Evolutionary conservation across 2,113 vertebrate species (phyloP).

Genomic region (Perca fluviatilis): DNA sequence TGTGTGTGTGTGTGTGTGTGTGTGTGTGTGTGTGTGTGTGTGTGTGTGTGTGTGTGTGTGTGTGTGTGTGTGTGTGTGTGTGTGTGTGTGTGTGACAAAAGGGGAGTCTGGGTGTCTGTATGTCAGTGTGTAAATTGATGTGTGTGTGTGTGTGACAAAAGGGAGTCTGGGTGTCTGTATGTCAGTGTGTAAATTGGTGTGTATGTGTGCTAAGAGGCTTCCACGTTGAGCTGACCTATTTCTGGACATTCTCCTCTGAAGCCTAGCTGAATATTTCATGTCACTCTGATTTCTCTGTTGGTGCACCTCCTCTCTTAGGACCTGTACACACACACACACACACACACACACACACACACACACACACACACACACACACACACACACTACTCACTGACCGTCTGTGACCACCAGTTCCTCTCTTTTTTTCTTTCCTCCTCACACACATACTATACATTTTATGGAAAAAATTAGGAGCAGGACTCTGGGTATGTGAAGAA

Average conservation of each 20-base stretch:
- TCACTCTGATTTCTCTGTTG: constrained; percentile 76
- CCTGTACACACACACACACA: constrained; percentile 43
- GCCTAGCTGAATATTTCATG: constrained; percentile 80
- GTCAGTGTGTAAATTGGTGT: constrained; percentile 18
- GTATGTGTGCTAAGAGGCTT: constrained; percentile 24
- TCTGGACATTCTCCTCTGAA: constrained; percentile 77
- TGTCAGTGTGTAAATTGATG: too few relatives aligned
- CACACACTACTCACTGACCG: constrained; percentile 36
- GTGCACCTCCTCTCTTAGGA: constrained; percentile 50
- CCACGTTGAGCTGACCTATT: constrained; percentile 74
- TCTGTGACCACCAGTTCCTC: constrained; percentile 1
- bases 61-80: too few relatives aligned
- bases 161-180: constrained; percentile 1
- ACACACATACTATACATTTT: not conserved
- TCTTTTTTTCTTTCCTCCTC: constrained; percentile 1
- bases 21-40: constrained; percentile 10
- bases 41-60: not conserved
- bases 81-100: too few relatives aligned
- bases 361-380: constrained; percentile 26
- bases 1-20: not conserved
- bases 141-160: constrained; percentile 1
- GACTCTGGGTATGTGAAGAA: too few relatives aligned
- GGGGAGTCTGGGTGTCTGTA: too few relatives aligned
- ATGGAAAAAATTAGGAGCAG: too few relatives aligned
- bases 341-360: constrained; percentile 47